Evolutionary conservation across 2,888 invertebrate species (phyloP), one percentile per base, ranked within the genome.

Genomic region (Pyrgus malvae): DNA sequence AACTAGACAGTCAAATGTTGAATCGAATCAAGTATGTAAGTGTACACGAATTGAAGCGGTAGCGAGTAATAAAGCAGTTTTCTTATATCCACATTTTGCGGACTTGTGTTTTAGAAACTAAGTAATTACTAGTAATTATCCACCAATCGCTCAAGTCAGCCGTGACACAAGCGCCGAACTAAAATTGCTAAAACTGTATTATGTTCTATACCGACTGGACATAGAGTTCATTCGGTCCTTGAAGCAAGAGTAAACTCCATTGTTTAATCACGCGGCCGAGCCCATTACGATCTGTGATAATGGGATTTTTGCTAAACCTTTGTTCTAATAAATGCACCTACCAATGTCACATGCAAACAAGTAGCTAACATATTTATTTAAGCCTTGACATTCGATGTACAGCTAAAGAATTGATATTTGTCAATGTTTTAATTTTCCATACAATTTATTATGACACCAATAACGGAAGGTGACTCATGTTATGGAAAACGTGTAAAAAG

Each of bases 261-360:
- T 86, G 86, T 86, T 85, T 77, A 68, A 79, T 84, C 84, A 85
- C 83, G 83, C 84, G 83, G 81, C 73, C 69, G 69, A 68, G 65
- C 69, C 74, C 71, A 83, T 83, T 82, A 86, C 80, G 72, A 78
- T 80, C 76, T 78, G n/a, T n/a, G 79, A 80, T 80, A 80, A 81
- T 78, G 74, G 69, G 68, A 70, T 75, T 70, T 74, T 70, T 70
- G 67, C 68, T 64, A 66, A 71, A 76, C 73, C 74, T 78, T 77
- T 78, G 79, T 79, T 74, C 67, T 38, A 38, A 54, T 46, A 64
- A 29, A 45, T 31, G 48, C 16, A 46, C 1, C 6, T 4, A 6
- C 35, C 35, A 38, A 19, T 33, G 44, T 29, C 45, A 37, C 29
- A 11, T 16, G 51, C 19, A 27, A 51, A 42, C 42, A 23, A 50